Conservation (phyloP, 2,797 vertebrate genomes). For the Pseudotriccus pelzelni region DNA sequence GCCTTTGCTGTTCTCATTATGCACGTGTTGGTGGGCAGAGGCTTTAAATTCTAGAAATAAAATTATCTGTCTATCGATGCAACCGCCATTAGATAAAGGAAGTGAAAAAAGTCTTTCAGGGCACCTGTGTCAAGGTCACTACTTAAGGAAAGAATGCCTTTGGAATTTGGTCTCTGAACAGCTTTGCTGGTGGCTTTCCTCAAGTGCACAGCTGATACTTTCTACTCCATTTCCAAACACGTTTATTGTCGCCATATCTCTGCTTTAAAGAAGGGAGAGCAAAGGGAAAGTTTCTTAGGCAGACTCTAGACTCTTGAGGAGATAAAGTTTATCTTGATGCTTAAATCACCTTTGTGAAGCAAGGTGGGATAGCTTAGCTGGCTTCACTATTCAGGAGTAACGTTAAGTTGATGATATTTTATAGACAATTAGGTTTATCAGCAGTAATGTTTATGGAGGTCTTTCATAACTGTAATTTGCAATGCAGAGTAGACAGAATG, state of each 20-base stretch:
- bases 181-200: accelerated
- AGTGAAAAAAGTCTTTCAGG: neutral
- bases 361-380: neutral
- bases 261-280: neutral
- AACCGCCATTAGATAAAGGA: neutral
- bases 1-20: neutral
- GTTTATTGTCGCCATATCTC: neutral
- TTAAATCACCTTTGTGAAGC: neutral
- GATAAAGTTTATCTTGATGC: neutral
- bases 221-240: accelerated
- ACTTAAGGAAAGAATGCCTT: neutral
- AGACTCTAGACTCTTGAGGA: neutral
- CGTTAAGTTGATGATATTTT: neutral
- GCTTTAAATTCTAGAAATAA: neutral
- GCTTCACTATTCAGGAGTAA: neutral
- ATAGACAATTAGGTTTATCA: neutral
- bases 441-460: neutral
- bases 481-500: neutral
- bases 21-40: neutral
- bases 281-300: neutral
- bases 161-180: neutral
- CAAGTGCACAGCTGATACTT: neutral
- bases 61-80: accelerated
- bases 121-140: slow-evolving; percentile 9
- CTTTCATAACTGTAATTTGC: neutral